Percentiles rank a stretch among this genome's conserved stretches.
Evolutionary conservation across 2,797 vertebrate genomes (phyloP).

Genomic region (Chrysocyon brachyurus): DNA sequence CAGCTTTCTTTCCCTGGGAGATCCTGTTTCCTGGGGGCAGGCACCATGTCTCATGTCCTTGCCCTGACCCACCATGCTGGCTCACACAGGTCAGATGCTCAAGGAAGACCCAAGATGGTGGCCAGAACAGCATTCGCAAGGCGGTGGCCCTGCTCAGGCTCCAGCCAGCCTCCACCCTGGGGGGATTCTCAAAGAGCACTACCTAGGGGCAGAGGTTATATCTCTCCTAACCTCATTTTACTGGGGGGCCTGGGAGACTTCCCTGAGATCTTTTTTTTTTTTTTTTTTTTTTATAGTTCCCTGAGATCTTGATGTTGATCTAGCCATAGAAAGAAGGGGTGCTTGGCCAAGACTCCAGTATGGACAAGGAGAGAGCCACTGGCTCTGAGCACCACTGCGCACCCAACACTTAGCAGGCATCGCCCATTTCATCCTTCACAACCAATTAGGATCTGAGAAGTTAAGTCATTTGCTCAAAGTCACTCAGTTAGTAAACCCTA

Average conservation of each 20-base stretch:
- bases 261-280: not conserved
- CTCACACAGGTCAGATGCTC: not conserved
- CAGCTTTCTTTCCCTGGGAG: not conserved
- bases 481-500: not conserved
- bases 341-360: not conserved
- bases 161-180: not conserved
- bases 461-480: not conserved
- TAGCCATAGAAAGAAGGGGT: not conserved
- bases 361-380: not conserved
- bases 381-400: fast-evolving
- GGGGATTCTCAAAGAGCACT: not conserved
- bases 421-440: not conserved
- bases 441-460: not conserved
- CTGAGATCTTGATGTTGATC: not conserved
- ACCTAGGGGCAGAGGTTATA: not conserved
- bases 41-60: not conserved
- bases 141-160: fast-evolving
- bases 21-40: not conserved
- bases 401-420: not conserved
- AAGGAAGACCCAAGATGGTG: not conserved
- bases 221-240: not conserved
- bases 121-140: not conserved
- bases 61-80: not conserved
- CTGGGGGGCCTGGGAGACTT: no score
- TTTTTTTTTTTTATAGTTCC: not conserved